phyloP scores from a whole-genome alignment of 2,888 invertebrate genomes.

The Hemistola chrysoprasaria region DNA sequence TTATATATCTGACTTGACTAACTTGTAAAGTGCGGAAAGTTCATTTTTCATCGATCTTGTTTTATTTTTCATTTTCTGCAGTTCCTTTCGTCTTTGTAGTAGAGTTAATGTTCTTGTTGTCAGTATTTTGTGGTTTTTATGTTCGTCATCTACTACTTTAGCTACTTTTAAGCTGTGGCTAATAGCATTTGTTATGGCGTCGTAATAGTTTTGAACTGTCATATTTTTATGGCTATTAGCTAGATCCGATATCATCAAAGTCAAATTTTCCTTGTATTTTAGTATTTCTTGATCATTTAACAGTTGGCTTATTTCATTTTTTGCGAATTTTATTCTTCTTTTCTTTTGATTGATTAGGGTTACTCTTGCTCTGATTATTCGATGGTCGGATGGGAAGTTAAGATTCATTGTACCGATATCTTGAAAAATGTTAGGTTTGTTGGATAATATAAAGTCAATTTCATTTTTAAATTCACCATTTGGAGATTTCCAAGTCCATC shows the following conservation, averaged over 20 bases:
- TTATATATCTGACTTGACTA: slow-evolving; percentile 14
- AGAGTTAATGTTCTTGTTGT: slow-evolving; percentile 1
- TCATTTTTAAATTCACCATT: slow-evolving; percentile 5
- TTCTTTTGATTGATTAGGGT: neutral
- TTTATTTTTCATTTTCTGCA: slow-evolving; percentile 13
- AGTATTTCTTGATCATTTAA: slow-evolving; percentile 5
- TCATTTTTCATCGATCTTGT: slow-evolving; percentile 11
- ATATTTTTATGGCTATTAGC: slow-evolving; percentile 7
- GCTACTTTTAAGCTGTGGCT: slow-evolving; percentile 1
- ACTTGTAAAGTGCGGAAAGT: slow-evolving; percentile 9
- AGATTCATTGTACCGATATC: slow-evolving; percentile 7
- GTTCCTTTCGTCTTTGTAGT: slow-evolving; percentile 8
- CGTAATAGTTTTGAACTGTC: slow-evolving; percentile 8
- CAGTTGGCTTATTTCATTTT: neutral
- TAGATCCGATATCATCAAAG: neutral
- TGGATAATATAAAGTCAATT: slow-evolving; percentile 9
- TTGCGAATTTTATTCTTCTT: slow-evolving; percentile 3
- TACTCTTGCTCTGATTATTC: slow-evolving; percentile 5
- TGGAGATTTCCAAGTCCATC: slow-evolving; percentile 7
- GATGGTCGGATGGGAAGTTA: slow-evolving; percentile 8
- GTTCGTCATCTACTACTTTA: neutral
- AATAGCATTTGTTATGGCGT: slow-evolving; percentile 8
- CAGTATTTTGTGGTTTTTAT: slow-evolving; percentile 2
- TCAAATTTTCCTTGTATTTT: slow-evolving; percentile 8
- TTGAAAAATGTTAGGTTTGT: slow-evolving; percentile 6